Base-by-base conservation (phyloP, 2,797 vertebrate genomes). In the Apodemus agrarius region DNA sequence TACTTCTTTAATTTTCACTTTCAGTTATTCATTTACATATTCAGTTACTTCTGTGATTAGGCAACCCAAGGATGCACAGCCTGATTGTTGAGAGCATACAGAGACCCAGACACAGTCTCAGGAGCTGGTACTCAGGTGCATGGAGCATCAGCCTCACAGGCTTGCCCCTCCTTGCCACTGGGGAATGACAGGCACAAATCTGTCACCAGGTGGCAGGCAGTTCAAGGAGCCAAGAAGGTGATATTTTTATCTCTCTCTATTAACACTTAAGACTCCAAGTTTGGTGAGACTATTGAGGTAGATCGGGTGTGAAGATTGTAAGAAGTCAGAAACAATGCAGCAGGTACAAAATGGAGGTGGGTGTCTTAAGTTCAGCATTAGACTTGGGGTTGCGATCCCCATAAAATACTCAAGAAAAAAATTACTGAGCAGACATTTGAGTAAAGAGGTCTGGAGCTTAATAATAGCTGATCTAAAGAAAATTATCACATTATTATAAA, bases 351-450 rank as follows among this genome's bases (percentile, higher is more conserved):
- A 59, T 40, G n/a, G 31, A 83, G 29, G 61, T 65, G 54, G 31
- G 74, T 40, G 34, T 74, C 4, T 21, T 57, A n/a, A 78, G 9
- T 85, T 93, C n/a, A 74, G 11, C 34, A 52, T 82, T 78, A 72
- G 0, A 87, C 22, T 40, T 80, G 43, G 79, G 65, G 54, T 74
- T 69, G 67, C 40, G 6, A 19, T 29, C 0, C 21, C 2, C 37
- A 3, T 76, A n/a, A 91, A 84, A 82, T 6, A 46, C 3, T 26
- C 67, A 31, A 90, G 82, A 61, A 61, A 90, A 90, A 4, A 84
- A 85, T 86, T 85, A 91, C 82, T 59, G 29, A 91, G 31, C 34
- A 94, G 43, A 21, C 16, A 57, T 91, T 92, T 91, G 79, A 13
- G n/a, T 89, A 40, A 37, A 89, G 91, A 80, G 21, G 19, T 21